Evolutionary conservation across 2,113 vertebrate species (phyloP), one percentile per base, ranked within the genome.

Genomic region (Rhinoderma darwinii): DNA sequence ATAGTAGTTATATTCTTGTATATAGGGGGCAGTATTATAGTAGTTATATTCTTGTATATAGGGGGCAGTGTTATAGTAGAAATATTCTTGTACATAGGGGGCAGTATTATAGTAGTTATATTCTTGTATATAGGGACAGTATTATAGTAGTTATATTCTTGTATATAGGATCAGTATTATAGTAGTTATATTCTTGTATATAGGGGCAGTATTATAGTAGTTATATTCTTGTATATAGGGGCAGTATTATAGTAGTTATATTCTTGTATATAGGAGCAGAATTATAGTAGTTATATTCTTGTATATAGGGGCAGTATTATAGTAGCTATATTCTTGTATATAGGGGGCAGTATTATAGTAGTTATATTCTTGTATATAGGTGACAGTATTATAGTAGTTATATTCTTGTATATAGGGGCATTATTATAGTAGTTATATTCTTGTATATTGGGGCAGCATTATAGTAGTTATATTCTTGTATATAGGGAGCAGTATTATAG

Each of bases 1-100:
- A 70, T 70, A 70, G 66, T 70, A 70, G 66, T 70, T 70, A 70
- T 70, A 70, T 70, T 70, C 32, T 70, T 70, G 32, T 70, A 70
- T 4, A 70, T 70, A 70, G 66, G 59, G 66, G 9, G 66, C 66
- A 70, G 66, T 70, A 70, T 70, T 70, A 70, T 70, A 70, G 32
- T 70, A 70, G 66, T 70, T 70, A 70, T 70, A 70, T 70, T 70
- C 66, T 22, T 70, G 66, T 20, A 70, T 17, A 70, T 37, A 70
- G n/a, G 66, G 32, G 3, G 25, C 59, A 27, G 59, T 30, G 30
- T 63, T 27, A 63, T 63, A 63, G n/a, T 30, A 63, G 59, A 27
- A 27, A 63, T 63, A 63, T n/a, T 27, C n/a, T 2, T 63, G 59
- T 63, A 30, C 10, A 63, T 63, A 63, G n/a, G 59, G 27, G 5